phyloP scores from a whole-genome alignment of 2,888 invertebrate species.

The Acanthosepion lycidas region DNA sequence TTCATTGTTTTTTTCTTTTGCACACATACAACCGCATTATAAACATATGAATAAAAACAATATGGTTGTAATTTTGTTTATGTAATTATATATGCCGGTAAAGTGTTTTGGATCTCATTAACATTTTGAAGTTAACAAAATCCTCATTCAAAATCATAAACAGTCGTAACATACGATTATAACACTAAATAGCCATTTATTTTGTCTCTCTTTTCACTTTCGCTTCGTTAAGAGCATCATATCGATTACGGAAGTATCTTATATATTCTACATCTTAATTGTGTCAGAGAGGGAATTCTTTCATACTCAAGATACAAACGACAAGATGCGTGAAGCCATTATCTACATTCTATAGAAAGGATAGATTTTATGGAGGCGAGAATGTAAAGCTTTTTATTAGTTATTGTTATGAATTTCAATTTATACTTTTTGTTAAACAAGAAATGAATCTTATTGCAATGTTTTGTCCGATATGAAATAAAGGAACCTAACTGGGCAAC shows the following conservation, averaged over 20 bases:
- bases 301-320: too few species aligned
- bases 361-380: too few species aligned
- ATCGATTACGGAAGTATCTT: background rate
- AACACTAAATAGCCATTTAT: background rate
- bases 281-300: background rate
- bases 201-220: background rate
- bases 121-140: background rate
- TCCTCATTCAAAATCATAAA: background rate
- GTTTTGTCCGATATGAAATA: too few species aligned
- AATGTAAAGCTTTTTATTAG: too few species aligned
- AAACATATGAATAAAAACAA: background rate
- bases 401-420: too few species aligned
- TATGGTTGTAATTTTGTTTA: background rate
- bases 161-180: background rate
- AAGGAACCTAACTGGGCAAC: background rate
- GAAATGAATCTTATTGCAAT: too few species aligned
- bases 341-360: too few species aligned
- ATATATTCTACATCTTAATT: background rate
- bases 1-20: too few species aligned
- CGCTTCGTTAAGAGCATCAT: background rate
- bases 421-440: too few species aligned
- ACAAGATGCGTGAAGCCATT: too few species aligned
- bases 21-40: too few species aligned
- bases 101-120: background rate
- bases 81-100: background rate